A percentile compares a stretch with the other conserved stretches of the same genome.
Evolutionary conservation across 1,140 invertebrate species (phyloP).

Genomic region (Ceratosolen fusciceps): DNA sequence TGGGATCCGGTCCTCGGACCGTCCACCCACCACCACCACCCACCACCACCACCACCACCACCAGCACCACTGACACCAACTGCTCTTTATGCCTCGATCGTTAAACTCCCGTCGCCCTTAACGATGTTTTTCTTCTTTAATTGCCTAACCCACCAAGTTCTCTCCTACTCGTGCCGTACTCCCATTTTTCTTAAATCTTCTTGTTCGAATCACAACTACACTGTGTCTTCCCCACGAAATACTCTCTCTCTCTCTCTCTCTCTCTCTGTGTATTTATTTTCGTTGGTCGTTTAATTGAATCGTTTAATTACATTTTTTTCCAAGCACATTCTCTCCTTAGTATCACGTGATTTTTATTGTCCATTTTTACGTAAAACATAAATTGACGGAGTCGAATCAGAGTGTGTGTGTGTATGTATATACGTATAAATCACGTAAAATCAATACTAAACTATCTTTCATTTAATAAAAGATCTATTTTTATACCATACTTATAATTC

Average conservation of each 20-base stretch:
- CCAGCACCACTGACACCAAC: constrained; percentile 59
- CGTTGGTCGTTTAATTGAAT: too few species aligned
- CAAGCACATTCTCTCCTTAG: neutral
- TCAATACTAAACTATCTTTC: too few species aligned
- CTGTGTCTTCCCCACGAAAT: neutral
- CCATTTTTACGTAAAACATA: neutral
- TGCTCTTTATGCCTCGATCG: constrained; percentile 48
- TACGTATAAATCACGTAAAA: too few species aligned
- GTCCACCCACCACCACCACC: constrained; percentile 59
- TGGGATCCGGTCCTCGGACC: constrained; percentile 55
- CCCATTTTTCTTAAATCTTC: neutral
- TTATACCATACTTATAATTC: too few species aligned
- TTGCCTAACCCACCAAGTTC: neutral
- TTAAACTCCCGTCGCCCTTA: neutral
- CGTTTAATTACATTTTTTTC: neutral
- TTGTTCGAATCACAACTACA: neutral
- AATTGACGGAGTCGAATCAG: neutral
- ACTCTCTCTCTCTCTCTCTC: neutral
- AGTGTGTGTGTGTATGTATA: too few species aligned
- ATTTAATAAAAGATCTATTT: too few species aligned
- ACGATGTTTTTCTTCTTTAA: constrained; percentile 10
- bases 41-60: constrained; percentile 59
- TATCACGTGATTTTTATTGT: neutral
- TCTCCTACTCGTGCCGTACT: neutral
- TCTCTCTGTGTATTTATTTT: too few species aligned